Percentiles rank a stretch among this genome's conserved stretches.
phyloP scores from a whole-genome alignment of 1,140 invertebrate genomes.

The Drosophila neocordata region DNA sequence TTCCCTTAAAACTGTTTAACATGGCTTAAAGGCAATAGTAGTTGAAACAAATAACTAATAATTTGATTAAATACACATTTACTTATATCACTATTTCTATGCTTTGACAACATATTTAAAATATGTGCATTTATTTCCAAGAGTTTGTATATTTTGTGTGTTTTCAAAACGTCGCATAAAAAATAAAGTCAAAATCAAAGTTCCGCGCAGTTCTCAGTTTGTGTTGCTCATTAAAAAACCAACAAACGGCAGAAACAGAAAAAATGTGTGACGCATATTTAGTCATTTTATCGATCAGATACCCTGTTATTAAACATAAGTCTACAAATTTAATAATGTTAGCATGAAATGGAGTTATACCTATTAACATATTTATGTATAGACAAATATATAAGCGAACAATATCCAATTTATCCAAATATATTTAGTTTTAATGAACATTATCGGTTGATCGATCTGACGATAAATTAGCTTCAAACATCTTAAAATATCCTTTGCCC shows the following conservation, averaged over 20 bases:
- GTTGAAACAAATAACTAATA: background rate
- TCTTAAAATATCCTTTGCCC: no score
- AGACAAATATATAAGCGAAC: no score
- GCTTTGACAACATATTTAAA: conserved; percentile 2
- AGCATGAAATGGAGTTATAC: no score
- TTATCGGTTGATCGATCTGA: no score
- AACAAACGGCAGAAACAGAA: background rate
- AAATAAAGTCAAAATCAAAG: conserved; percentile 18
- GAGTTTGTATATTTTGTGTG: background rate
- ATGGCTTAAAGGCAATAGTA: background rate
- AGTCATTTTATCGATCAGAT: conserved; percentile 7
- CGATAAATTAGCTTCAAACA: no score
- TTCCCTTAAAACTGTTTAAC: background rate
- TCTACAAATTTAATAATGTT: no score
- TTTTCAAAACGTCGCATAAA: conserved; percentile 6
- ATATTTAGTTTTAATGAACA: no score
- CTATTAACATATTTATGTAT: no score
- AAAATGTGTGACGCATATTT: background rate
- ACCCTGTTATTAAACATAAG: no score
- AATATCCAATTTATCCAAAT: no score
- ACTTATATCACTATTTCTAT: background rate
- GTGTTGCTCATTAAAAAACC: conserved; percentile 53
- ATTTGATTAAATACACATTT: background rate
- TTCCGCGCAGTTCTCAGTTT: conserved; percentile 17
- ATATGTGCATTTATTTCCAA: conserved; percentile 34